Base-by-base conservation (phyloP, 1,140 invertebrate species). In the Hirudo medicinalis region DNA sequence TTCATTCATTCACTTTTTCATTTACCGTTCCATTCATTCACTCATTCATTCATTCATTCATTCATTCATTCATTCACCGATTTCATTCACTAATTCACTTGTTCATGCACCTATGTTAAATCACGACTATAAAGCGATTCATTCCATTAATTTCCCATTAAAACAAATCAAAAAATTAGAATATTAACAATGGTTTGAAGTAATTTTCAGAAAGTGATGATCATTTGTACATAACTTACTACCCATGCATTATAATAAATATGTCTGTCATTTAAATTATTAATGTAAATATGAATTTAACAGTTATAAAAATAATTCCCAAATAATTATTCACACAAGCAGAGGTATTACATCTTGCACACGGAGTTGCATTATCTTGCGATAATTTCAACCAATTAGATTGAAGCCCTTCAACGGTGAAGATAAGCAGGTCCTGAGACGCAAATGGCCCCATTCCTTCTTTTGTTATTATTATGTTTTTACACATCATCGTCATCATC, bases 11-110 rank as follows among this genome's bases (percentile, higher is more conserved):
- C 29, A 63, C 29, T 63, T 11, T n/a, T 9, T 57, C 54, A 2
- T 57, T 57, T 9, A 20, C 2, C 54, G 5, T 3, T 63, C 9
- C 57, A 0, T 63, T 63, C 57, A 63, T 19, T 13, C 57, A 63
- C 15, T n/a, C 11, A 63, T 63, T 63, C 29, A 63, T 22, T 15
- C 4, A 20, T 11, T 63, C 57, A n/a, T 4, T 63, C 57, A 63
- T 25, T 63, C 57, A 63, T 25, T 32, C 57, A 11, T 63, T 63
- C 57, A 22, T 63, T 63, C 29, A 63, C 17, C 19, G 1, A 9
- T 63, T 63, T 63, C 57, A n/a, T 63, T 63, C 57, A n/a, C 19
- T 63, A 3, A n/a, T 63, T 63, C 29, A n/a, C 19, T 60, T 15
- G 27, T 60, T 60, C 55, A 15, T 60, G 4, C 40, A 11, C 55